Conservation (phyloP, 2,888 invertebrate species). For the Pristionchus maxplancki region DNA sequence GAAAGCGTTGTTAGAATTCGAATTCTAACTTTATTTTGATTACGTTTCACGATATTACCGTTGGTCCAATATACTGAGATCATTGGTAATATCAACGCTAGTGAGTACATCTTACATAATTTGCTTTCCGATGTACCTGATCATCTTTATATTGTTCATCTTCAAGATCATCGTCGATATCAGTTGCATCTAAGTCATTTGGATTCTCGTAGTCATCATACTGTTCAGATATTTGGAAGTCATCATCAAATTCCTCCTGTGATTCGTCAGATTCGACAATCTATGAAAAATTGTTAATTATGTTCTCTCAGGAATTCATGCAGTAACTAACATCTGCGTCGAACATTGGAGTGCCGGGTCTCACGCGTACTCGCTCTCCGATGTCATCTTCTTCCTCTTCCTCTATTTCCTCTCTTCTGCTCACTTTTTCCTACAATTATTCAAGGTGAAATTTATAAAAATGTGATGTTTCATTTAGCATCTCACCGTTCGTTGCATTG, state of each 20-base stretch:
- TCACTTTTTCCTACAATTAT: not conserved
- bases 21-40: not conserved
- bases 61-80: no score
- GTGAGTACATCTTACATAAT: no score
- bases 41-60: not conserved
- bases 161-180: not conserved
- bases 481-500: not conserved
- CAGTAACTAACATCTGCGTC: not conserved
- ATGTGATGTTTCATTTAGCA: not conserved
- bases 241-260: not conserved
- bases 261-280: not conserved
- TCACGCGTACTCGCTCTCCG: no score
- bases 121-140: not conserved
- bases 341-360: not conserved
- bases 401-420: not conserved
- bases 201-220: not conserved
- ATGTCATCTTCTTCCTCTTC: not conserved
- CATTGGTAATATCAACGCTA: no score
- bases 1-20: no score
- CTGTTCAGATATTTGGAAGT: not conserved
- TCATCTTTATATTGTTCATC: slow-evolving; percentile 32
- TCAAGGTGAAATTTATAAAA: no score
- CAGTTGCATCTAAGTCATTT: not conserved
- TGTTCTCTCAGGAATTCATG: no score
- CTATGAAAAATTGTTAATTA: no score